phyloP scores from a whole-genome alignment of 2,797 vertebrate species.

The Caiman crocodilus region DNA sequence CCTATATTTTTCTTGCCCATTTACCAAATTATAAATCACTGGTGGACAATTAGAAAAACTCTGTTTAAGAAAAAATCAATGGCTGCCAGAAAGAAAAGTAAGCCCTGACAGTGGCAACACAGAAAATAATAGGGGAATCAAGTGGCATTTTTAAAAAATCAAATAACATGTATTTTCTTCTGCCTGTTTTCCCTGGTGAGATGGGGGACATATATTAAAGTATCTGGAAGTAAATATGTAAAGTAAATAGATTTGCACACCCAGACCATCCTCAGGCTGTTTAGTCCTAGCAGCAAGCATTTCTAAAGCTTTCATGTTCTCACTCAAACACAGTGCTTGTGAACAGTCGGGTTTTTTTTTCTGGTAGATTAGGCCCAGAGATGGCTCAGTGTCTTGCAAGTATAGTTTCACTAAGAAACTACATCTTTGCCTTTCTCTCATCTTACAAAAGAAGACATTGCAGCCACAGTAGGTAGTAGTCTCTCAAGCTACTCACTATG shows the following conservation, averaged over 20 bases:
- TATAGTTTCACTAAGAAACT: background rate
- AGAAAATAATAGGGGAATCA: background rate
- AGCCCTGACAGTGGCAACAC: background rate
- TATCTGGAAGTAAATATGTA: slow-evolving; percentile 38
- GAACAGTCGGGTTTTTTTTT: background rate
- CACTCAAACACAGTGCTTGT: background rate
- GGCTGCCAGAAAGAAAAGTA: background rate
- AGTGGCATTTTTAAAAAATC: background rate
- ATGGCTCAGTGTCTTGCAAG: background rate
- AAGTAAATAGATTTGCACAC: background rate
- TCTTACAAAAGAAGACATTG: background rate
- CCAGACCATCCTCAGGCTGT: background rate
- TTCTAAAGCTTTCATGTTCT: slow-evolving; percentile 18
- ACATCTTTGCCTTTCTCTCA: background rate
- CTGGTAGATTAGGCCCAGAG: background rate
- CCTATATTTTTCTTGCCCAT: background rate
- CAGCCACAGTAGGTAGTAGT: background rate
- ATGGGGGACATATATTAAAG: background rate
- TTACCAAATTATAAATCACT: background rate
- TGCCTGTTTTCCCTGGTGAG: background rate
- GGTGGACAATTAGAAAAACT: background rate
- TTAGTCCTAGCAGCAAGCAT: slow-evolving; percentile 29
- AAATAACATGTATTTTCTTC: background rate
- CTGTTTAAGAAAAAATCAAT: background rate
- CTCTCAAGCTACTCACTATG: background rate